Conservation (phyloP, 2,888 invertebrate species). For the Graphium colonna region DNA sequence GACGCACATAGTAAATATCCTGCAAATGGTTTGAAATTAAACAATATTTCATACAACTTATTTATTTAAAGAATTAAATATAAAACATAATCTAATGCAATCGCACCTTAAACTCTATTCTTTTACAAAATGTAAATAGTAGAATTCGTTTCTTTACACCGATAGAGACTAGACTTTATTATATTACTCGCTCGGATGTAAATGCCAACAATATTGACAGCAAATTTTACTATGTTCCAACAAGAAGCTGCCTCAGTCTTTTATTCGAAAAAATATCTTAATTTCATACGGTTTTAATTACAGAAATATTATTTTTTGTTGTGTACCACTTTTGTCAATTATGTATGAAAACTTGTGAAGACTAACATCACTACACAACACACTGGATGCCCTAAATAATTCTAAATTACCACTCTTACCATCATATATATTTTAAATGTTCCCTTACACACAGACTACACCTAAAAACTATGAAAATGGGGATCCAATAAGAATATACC, state of each 20-base stretch:
- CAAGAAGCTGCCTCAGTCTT: slow-evolving; percentile 9
- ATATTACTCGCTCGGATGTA: slow-evolving; percentile 14
- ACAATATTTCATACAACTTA: slow-evolving; percentile 4
- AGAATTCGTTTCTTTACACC: slow-evolving; percentile 25
- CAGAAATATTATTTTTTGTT: too few relatives aligned
- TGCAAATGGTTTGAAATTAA: not conserved
- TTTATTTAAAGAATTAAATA: slow-evolving; percentile 6
- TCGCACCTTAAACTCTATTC: slow-evolving; percentile 24
- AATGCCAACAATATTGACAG: slow-evolving; percentile 12
- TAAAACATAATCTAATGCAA: slow-evolving; percentile 15
- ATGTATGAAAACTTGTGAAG: too few relatives aligned
- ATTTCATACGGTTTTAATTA: too few relatives aligned
- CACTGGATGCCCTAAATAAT: not conserved
- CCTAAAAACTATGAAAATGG: too few relatives aligned
- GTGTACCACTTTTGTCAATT: too few relatives aligned
- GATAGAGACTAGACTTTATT: slow-evolving; percentile 34
- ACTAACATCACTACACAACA: too few relatives aligned
- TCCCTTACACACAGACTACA: too few relatives aligned
- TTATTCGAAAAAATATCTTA: not conserved
- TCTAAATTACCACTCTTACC: not conserved
- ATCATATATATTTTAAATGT: not conserved
- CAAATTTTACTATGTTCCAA: slow-evolving; percentile 16
- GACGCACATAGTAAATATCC: not conserved
- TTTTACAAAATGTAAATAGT: slow-evolving; percentile 25
- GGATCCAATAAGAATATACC: too few relatives aligned